Conservation (phyloP, 2,888 invertebrate species). For the Lasioglossum morio region DNA sequence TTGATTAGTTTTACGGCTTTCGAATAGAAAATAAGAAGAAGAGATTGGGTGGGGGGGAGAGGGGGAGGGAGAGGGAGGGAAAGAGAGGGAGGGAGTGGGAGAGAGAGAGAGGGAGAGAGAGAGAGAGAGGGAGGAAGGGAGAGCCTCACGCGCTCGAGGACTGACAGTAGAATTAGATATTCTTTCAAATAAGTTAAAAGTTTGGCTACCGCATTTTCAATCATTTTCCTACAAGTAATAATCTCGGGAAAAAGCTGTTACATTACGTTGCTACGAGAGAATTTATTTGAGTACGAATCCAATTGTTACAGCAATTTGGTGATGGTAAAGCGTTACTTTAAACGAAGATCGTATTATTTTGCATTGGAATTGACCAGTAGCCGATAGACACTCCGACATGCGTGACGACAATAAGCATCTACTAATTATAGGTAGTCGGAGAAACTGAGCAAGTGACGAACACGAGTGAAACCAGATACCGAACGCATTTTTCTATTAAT, state of each 20-base stretch:
- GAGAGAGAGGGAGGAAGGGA: neutral
- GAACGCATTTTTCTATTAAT: constrained; percentile 27
- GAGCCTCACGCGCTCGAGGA: neutral
- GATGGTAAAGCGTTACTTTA: neutral
- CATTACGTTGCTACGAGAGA: neutral
- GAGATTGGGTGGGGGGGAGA: too few species aligned
- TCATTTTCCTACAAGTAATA: too few species aligned
- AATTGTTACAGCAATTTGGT: neutral
- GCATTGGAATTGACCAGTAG: neutral
- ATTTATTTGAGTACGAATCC: neutral
- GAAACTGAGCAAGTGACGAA: neutral
- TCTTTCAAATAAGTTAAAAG: neutral
- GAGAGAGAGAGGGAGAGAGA: too few species aligned
- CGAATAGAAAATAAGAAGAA: neutral
- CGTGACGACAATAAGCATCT: constrained; percentile 80
- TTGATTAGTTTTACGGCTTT: neutral
- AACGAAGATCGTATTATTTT: constrained; percentile 23
- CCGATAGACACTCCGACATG: constrained; percentile 58
- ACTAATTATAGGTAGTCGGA: constrained; percentile 66
- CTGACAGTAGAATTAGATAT: constrained; percentile 1
- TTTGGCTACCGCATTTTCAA: neutral
- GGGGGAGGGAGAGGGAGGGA: too few species aligned
- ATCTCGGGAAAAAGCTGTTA: neutral
- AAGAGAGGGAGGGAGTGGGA: neutral
- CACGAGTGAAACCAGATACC: constrained; percentile 24